phyloP scores from a whole-genome alignment of 2,888 invertebrate genomes.

The Drosophila kanekoi region DNA sequence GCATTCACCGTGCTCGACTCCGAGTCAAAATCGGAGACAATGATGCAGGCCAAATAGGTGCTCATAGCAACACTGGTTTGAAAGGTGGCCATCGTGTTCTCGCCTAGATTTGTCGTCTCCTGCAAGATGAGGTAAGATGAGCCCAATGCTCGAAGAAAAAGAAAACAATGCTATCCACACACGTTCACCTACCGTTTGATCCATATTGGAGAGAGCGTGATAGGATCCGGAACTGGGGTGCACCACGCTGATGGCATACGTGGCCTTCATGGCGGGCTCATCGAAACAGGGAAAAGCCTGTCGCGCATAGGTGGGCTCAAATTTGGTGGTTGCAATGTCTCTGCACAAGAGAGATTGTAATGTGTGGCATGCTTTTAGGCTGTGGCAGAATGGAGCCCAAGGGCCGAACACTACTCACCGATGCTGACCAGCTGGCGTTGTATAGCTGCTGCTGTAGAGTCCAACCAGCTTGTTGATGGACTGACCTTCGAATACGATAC shows the following conservation, averaged over 20 bases:
- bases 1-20: conserved; percentile 86
- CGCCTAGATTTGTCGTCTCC: conserved; percentile 60
- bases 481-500: conserved; percentile 88
- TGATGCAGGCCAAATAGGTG: conserved; percentile 95
- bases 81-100: conserved; percentile 89
- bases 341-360: conserved; percentile 86
- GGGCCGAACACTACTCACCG: conserved; percentile 84
- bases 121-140: neutral
- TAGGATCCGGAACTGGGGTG: conserved; percentile 88
- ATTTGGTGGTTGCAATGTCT: conserved; percentile 94
- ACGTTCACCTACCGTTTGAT: conserved; percentile 34
- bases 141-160: no score
- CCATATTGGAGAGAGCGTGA: conserved; percentile 90
- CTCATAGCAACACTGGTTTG: conserved; percentile 95
- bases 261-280: conserved; percentile 95
- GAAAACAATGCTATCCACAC: neutral
- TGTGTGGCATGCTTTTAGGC: conserved; percentile 53
- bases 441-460: conserved; percentile 89
- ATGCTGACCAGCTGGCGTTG: conserved; percentile 80
- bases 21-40: conserved; percentile 93
- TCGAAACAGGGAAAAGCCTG: conserved; percentile 98
- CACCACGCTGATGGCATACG: conserved; percentile 91
- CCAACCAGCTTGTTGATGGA: conserved; percentile 90
- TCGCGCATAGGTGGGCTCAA: conserved; percentile 97
- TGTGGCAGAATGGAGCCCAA: accelerated